Evolutionary conservation across 1,140 invertebrate species (phyloP).

Genomic region (Rhynchophorus ferrugineus): DNA sequence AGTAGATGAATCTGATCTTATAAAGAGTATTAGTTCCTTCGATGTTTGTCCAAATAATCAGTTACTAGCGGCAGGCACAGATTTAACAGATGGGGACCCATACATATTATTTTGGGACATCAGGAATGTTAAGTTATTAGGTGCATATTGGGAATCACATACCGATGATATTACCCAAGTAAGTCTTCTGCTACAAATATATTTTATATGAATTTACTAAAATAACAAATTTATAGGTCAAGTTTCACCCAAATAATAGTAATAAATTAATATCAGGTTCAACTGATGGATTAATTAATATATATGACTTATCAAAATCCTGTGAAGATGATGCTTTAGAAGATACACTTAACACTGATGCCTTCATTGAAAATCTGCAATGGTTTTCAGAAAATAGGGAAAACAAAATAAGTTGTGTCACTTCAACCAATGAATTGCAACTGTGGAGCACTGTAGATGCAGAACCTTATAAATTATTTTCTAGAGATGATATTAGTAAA

Average conservation of each 20-base stretch:
- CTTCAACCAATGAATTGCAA: constrained; percentile 64
- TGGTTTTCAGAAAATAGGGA: constrained; percentile 46
- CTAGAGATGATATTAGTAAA: constrained; percentile 30
- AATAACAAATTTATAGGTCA: constrained; percentile 24
- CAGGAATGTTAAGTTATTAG: constrained; percentile 57
- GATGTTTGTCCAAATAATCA: constrained; percentile 67
- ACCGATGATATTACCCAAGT: constrained; percentile 77
- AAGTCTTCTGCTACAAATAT: constrained; percentile 8
- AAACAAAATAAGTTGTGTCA: constrained; percentile 54
- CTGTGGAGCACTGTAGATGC: constrained; percentile 49
- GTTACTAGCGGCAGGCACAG: constrained; percentile 69
- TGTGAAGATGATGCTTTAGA: constrained; percentile 75
- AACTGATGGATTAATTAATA: constrained; percentile 78
- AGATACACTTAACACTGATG: constrained; percentile 76
- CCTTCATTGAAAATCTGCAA: constrained; percentile 60
- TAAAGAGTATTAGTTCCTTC: constrained; percentile 60
- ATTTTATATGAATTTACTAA: background rate
- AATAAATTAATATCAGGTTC: constrained; percentile 67
- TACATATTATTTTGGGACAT: constrained; percentile 81
- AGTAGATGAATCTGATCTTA: constrained; percentile 34
- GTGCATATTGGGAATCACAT: constrained; percentile 81
- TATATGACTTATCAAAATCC: constrained; percentile 68
- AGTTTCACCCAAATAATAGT: constrained; percentile 66
- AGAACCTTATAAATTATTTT: constrained; percentile 38
- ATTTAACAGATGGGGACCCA: constrained; percentile 60